Percentiles rank a stretch among this genome's conserved stretches.
phyloP scores from a whole-genome alignment of 1,140 invertebrate genomes.

The Aphelenchoides fujianensis region DNA sequence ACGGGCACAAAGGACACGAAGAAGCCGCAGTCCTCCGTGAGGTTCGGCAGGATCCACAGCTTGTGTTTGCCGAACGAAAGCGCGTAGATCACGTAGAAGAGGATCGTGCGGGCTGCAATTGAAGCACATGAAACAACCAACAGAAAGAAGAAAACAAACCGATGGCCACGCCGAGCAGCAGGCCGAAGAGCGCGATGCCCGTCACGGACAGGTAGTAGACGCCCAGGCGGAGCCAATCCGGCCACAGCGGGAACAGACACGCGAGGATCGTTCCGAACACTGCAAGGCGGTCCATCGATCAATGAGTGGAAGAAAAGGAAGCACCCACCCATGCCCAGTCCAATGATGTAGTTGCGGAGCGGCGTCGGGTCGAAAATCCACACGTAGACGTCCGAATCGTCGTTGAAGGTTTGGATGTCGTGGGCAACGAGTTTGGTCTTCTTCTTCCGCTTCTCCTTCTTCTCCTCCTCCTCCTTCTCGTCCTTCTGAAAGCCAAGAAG shows the following conservation, averaged over 20 bases:
- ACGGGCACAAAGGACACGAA: constrained; percentile 96
- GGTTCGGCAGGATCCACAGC: constrained; percentile 92
- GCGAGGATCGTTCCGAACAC: constrained; percentile 89
- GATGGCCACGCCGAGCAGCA: constrained; percentile 83
- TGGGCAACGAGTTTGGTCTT: constrained; percentile 57
- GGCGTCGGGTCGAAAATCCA: constrained; percentile 99
- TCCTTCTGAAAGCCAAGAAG: not conserved
- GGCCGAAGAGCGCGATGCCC: constrained; percentile 85
- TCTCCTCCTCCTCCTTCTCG: constrained; percentile 46
- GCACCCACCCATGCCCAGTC: constrained; percentile 73
- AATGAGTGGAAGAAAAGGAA: constrained; percentile 11
- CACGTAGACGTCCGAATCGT: constrained; percentile 75
- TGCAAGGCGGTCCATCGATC: constrained; percentile 51
- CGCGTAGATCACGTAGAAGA: constrained; percentile 87
- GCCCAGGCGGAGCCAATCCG: constrained; percentile 82
- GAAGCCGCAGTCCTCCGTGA: constrained; percentile 97
- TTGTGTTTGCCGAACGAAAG: constrained; percentile 84
- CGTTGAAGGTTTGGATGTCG: constrained; percentile 47
- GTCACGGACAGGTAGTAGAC: constrained; percentile 94
- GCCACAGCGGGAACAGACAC: constrained; percentile 97
- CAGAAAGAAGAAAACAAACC: constrained; percentile 63
- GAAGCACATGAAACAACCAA: not conserved
- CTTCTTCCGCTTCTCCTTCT: constrained; percentile 60
- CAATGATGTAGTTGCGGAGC: constrained; percentile 90
- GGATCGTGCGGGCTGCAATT: constrained; percentile 74